Base-by-base conservation (phyloP, 2,888 invertebrate genomes). In the Papilio protenor region DNA sequence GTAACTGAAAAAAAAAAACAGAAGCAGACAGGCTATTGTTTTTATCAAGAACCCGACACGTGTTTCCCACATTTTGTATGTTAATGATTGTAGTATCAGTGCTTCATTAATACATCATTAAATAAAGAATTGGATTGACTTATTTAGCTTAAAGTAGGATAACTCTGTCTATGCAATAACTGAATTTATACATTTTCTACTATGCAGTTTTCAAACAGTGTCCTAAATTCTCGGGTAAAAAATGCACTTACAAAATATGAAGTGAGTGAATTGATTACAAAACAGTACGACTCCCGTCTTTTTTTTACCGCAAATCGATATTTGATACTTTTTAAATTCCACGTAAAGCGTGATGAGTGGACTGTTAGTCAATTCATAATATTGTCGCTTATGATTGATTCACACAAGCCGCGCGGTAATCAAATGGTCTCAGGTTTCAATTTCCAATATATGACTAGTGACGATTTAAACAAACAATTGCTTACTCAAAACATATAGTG, bases 321-420 rank as follows among this genome's bases (percentile, higher is more conserved):
- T 61, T 74, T 59, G 40, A 77, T 74, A 70, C 77, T 70, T 23
- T n/a, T 47, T 66, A 70, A 70, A 69, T 57, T 77, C 69, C 49
- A 70, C 69, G 49, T 59, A 55, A 52, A 27, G 16, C 69, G 70
- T 61, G 61, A 52, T 72, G 49, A 76, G 49, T 18, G 16, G 71
- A 21, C 49, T 12, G 71, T 59, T 71, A 71, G 23, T 52, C 61
- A 18, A 71, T 10, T 52, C 70, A 75, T 75, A 75, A 75, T 61
- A 72, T 55, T 64, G 71, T 52, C 70, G 52, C 59, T 40, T 40
- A 18, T 47, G 49, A 70, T 61, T 23, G 71, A 75, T 55, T 23
- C 47, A 71, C 52, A 27, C 33, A 47, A 55, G 74, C 75, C 52
- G 61, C 71, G 40, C 33, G 18, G 45, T 70, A 71, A 71, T 21